Base-by-base conservation (phyloP, 2,797 vertebrate species). In the Sebastes cheni region DNA sequence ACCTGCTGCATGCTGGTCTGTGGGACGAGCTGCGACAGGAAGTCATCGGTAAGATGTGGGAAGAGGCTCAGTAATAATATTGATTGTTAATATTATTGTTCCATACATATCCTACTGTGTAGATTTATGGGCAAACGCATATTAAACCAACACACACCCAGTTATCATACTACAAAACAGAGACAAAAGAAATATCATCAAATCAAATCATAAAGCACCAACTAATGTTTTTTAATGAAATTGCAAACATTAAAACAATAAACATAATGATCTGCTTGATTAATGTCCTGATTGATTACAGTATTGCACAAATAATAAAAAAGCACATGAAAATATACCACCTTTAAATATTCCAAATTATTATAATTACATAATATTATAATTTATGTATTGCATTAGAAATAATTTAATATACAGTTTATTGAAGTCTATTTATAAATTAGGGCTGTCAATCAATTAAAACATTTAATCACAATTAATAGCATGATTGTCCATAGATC, bases 11-110 rank as follows among this genome's bases (percentile, higher is more conserved):
- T 0, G 92, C 95, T 0, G 96, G 95, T 1, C 69, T 91, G 88
- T 88, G 86, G 32, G 93, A 96, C 30, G 95, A 97, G 73, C 92
- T 98, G 22, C 86, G 83, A 3, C 84, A 83, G 34, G 95, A 96
- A 20, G 90, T 97, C 9, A 91, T 97, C 32, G 94, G 97, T 97
- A 81, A 91, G 92, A 55, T 6, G 6, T 29, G 34, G 22, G 30
- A 71, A 27, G 16, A 36, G n/a, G 30, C 4, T 7, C 25, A 20
- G 13, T 58, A 8, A 30, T 14, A 27, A 27, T 58, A 58, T 27
- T 7, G 27, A 56, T 55, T 56, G 54, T 13, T 56, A 25, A 10
- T 23, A 23, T 23, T 56, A 56, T 56, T 16, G 56, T 27, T 58
- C 56, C 25, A 27, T 16, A 16, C 23, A 58, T 25, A 14, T 8